Percentiles rank a stretch among this genome's conserved stretches.
phyloP scores from a whole-genome alignment of 2,888 invertebrate species.

The Drosophila phalerata region DNA sequence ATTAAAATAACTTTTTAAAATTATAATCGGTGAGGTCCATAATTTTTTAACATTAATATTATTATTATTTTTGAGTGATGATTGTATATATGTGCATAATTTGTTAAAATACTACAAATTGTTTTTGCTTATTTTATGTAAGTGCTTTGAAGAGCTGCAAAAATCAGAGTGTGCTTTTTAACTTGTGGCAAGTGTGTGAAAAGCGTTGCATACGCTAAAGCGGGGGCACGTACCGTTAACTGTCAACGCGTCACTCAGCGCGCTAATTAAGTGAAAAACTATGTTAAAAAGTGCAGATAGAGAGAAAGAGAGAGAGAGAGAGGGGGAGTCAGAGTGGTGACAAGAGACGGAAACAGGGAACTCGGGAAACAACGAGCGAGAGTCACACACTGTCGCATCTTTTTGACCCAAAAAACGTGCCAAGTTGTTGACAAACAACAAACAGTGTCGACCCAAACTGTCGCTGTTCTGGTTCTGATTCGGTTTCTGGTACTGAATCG shows the following conservation, averaged over 20 bases:
- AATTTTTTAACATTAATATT: too few relatives aligned
- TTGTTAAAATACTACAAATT: background rate
- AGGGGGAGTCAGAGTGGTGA: background rate
- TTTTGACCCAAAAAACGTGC: slow-evolving; percentile 70
- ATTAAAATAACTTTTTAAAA: too few relatives aligned
- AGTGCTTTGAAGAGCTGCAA: background rate
- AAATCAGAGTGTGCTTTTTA: slow-evolving; percentile 29
- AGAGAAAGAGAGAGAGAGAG: background rate
- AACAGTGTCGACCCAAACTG: slow-evolving; percentile 52
- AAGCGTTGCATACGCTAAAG: slow-evolving; percentile 63
- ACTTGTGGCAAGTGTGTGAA: slow-evolving; percentile 41
- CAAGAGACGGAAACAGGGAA: background rate
- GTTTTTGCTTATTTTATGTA: background rate
- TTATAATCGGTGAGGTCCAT: too few relatives aligned
- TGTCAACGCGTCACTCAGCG: slow-evolving; percentile 75
- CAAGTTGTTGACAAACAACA: slow-evolving; percentile 79
- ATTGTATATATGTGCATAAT: background rate
- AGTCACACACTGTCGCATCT: slow-evolving; percentile 42
- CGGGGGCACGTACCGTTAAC: slow-evolving; percentile 68
- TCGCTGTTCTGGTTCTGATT: slow-evolving; percentile 27
- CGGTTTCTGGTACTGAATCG: slow-evolving; percentile 15
- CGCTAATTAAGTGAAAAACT: slow-evolving; percentile 81
- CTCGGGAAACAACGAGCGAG: background rate
- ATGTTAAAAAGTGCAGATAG: slow-evolving; percentile 64
- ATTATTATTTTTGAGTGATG: too few relatives aligned